Evolutionary conservation across 92 coral and sea anemone species (phyloP).

Genomic region (Palythoa heliodiscus): DNA sequence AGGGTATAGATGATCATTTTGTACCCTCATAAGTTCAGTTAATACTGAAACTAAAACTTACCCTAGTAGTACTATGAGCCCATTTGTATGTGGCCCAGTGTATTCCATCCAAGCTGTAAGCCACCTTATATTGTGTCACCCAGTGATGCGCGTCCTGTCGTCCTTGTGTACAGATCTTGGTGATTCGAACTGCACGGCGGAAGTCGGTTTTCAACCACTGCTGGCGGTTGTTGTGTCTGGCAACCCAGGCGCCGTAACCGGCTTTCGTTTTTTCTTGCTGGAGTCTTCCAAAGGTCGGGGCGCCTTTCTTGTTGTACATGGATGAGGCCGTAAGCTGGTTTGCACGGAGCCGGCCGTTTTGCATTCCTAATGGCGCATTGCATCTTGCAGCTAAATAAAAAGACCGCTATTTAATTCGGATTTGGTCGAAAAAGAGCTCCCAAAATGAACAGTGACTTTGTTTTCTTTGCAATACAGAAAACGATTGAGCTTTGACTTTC

Average conservation of each 20-base stretch:
- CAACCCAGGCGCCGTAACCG: slow-evolving; percentile 53
- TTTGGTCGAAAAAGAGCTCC: no score
- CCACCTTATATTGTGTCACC: slow-evolving; percentile 44
- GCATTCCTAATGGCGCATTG: slow-evolving; percentile 35
- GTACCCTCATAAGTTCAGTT: no score
- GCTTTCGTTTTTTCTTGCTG: slow-evolving; percentile 9
- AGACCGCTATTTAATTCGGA: no score
- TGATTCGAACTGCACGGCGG: slow-evolving; percentile 26
- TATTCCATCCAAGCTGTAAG: slow-evolving; percentile 50
- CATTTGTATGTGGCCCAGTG: slow-evolving; percentile 48
- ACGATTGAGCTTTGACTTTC: no score
- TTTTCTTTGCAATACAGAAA: no score
- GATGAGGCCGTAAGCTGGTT: slow-evolving; percentile 37
- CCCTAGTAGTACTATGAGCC: slow-evolving; percentile 29
- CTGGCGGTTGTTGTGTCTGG: slow-evolving; percentile 35
- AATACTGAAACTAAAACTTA: background rate
- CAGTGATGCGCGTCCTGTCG: slow-evolving; percentile 24
- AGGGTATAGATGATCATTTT: no score
- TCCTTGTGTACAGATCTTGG: slow-evolving; percentile 52
- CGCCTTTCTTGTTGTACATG: slow-evolving; percentile 1
- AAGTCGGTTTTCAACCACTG: slow-evolving; percentile 50
- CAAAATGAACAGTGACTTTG: background rate
- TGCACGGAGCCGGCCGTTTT: slow-evolving; percentile 23
- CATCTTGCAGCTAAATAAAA: slow-evolving; percentile 17
- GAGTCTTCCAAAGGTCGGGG: slow-evolving; percentile 20